Conservation (phyloP, 1,140 invertebrate species). For the Conus ventricosus region DNA sequence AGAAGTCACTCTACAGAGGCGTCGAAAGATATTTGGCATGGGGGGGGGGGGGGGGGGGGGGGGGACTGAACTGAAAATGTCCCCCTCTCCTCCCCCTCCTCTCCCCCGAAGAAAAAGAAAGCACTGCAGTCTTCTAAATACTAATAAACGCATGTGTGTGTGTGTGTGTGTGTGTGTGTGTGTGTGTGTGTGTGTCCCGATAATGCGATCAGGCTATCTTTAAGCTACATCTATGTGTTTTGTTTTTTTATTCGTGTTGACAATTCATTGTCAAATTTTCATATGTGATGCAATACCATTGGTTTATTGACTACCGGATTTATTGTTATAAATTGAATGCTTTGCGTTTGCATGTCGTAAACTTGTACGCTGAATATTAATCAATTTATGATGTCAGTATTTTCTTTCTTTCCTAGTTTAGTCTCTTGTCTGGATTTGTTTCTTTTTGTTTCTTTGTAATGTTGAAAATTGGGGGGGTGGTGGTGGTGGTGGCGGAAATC, state of each 20-base stretch:
- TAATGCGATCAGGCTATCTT: neutral
- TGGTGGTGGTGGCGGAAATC: too few species aligned
- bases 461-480: too few species aligned
- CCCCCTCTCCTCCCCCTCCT: too few species aligned
- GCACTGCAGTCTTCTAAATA: neutral
- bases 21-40: too few species aligned
- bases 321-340: neutral
- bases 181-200: neutral
- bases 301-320: neutral
- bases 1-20: too few species aligned
- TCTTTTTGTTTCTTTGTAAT: too few species aligned
- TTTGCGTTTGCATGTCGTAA: neutral
- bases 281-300: neutral
- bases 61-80: too few species aligned
- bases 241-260: neutral
- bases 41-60: too few species aligned
- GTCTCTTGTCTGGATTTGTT: neutral
- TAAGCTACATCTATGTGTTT: neutral
- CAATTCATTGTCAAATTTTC: neutral
- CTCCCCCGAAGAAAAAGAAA: too few species aligned
- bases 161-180: conserved; percentile 6
- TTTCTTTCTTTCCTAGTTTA: neutral
- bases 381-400: neutral
- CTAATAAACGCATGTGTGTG: neutral
- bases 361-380: neutral